Percentiles rank a stretch among this genome's conserved stretches.
phyloP scores from a whole-genome alignment of 2,113 vertebrate genomes.

The Sylvilagus bachmani region DNA sequence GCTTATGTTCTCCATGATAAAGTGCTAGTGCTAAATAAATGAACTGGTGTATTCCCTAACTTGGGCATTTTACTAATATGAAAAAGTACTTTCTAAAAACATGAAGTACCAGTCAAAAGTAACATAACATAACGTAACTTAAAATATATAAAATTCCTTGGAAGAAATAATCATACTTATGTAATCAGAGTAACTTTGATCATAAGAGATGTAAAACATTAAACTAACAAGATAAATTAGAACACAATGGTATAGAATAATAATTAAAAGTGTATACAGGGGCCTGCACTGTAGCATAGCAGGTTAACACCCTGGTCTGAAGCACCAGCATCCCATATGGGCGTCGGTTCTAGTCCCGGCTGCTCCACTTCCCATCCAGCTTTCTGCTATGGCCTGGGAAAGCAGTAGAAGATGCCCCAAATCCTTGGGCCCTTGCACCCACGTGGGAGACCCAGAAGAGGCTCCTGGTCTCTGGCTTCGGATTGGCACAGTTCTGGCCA shows the following conservation, averaged over 20 bases:
- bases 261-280: neutral
- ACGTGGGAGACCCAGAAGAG: no score
- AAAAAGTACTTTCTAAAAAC: slow-evolving; percentile 32
- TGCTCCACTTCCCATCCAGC: no score
- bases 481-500: no score
- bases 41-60: neutral
- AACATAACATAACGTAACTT: neutral
- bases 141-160: neutral
- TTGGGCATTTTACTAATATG: neutral
- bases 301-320: no score
- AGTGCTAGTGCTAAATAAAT: neutral
- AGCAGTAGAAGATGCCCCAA: no score
- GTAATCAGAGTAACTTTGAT: neutral
- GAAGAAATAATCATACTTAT: neutral
- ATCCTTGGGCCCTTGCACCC: no score
- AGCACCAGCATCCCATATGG: no score
- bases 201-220: neutral
- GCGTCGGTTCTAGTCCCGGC: no score
- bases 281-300: no score
- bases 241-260: neutral
- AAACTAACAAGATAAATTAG: neutral
- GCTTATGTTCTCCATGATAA: neutral
- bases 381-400: no score
- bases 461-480: no score
- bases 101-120: neutral